Base-by-base conservation (phyloP, 1,140 invertebrate species). In the Calosoma granatense region DNA sequence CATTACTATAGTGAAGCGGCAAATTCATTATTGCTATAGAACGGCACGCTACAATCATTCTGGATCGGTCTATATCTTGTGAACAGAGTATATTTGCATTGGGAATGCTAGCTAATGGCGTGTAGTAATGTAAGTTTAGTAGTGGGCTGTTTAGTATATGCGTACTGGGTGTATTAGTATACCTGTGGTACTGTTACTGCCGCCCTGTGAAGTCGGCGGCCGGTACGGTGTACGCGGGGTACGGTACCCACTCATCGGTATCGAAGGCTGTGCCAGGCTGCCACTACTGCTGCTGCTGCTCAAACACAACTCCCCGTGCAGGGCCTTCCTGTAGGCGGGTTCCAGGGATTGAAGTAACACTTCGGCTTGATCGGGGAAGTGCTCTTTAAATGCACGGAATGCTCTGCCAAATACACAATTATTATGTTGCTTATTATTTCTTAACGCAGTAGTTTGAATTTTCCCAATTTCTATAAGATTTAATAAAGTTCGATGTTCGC, bases 291-390 rank as follows among this genome's bases (percentile, higher is more conserved):
- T 77, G 55, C 77, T 77, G 26, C 67, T 70, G 6, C 72, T 74
- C 54, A 73, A 62, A 12, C 61, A 63, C 12, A 72, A 64, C 54
- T 87, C 85, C 2, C 81, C 76, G 62, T 87, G 86, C 6, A 97
- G 68, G 57, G 89, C 83, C 59, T 88, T 82, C 74, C 96, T 90
- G 58, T 93, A 92, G 2, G 83, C 81, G 1, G 83, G 74, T 67
- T 98, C 95, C 22, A 98, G 74, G 0, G 83, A 83, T 23, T 85
- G 83, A 60, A 96, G 82, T 51, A 98, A 74, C 22, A 78, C 74
- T 61, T 97, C 94, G 1, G 92, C 94, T 63, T 92, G 84, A 20
- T 91, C 87, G 0, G 90, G 90, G 72, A 97, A 98, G 66, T 94
- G 89, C 17, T 87, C 83, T 56, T 88, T 84, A 75, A 96, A 97